A percentile compares a stretch with the other conserved stretches of the same genome.
Evolutionary conservation across 2,888 invertebrate species (phyloP).

Genomic region (Octonoba sinensis): DNA sequence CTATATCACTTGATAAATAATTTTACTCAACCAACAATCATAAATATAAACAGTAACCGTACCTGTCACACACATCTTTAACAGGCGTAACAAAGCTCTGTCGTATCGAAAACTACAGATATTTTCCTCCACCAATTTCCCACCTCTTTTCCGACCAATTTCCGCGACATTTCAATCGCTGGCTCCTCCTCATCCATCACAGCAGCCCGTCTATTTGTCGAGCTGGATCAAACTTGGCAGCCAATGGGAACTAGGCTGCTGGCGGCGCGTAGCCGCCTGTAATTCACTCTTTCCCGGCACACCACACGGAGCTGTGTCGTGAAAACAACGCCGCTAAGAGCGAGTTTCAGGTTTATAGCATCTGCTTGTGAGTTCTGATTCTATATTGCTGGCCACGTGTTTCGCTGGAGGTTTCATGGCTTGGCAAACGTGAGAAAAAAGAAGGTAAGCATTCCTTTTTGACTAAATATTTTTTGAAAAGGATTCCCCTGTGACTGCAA

Average conservation of each 20-base stretch:
- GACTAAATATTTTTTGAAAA: too few species aligned
- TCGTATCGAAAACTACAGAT: conserved; percentile 2
- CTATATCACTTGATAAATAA: too few species aligned
- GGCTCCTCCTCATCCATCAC: conserved; percentile 45
- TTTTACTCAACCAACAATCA: too few species aligned
- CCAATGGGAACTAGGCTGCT: conserved; percentile 29
- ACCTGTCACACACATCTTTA: too few species aligned
- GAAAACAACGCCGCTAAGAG: conserved; percentile 25
- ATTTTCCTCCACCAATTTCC: conserved; percentile 12
- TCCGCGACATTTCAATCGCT: conserved; percentile 52
- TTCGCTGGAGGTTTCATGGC: not conserved
- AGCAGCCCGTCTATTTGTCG: conserved; percentile 29
- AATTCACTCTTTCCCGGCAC: conserved; percentile 30
- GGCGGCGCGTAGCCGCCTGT: conserved; percentile 36
- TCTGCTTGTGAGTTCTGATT: too few species aligned
- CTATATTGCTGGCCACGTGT: conserved; percentile 7
- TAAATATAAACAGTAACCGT: too few species aligned
- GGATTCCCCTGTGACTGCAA: too few species aligned
- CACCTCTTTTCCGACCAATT: conserved; percentile 53
- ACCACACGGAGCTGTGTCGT: conserved; percentile 17
- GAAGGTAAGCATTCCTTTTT: too few species aligned
- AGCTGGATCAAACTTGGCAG: conserved; percentile 49
- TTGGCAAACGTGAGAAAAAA: too few species aligned
- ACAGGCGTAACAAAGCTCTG: too few species aligned
- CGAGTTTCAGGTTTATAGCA: not conserved